Conservation (phyloP, 1,140 invertebrate genomes). For the Drosophila mayri region DNA sequence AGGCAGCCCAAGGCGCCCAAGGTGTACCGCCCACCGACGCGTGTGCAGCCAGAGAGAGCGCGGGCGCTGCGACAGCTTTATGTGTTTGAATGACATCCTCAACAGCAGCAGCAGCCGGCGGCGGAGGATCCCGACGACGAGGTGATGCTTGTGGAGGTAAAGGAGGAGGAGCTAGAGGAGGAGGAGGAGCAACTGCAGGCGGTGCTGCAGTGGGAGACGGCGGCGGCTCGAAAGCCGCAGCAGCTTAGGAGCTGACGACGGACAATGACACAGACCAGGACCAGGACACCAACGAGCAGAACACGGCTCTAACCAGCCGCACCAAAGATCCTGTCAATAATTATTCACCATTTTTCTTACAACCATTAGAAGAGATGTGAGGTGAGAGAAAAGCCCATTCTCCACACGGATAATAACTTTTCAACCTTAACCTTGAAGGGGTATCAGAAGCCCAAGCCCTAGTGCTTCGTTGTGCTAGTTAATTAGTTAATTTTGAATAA, state of each 20-base stretch:
- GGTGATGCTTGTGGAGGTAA: constrained; percentile 7
- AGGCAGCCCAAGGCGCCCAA: constrained; percentile 21
- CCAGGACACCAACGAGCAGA: constrained; percentile 16
- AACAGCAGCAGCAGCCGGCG: not conserved
- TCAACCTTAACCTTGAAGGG: not conserved
- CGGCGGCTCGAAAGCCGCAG: not conserved
- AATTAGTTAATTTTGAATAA: constrained; percentile 48
- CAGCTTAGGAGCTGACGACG: constrained; percentile 51
- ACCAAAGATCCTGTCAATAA: constrained; percentile 73
- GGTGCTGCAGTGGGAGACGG: constrained; percentile 36
- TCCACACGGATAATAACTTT: not conserved
- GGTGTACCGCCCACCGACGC: constrained; percentile 55
- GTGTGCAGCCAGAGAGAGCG: constrained; percentile 66
- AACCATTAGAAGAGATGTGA: constrained; percentile 12
- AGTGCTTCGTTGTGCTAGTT: constrained; percentile 59
- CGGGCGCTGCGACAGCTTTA: constrained; percentile 63
- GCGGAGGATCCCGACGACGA: not conserved
- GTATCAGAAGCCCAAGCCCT: not conserved
- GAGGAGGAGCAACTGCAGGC: constrained; percentile 37
- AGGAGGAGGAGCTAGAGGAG: constrained; percentile 7
- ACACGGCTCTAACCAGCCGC: constrained; percentile 19
- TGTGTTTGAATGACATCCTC: constrained; percentile 66
- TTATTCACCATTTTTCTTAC: constrained; percentile 56
- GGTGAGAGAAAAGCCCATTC: constrained; percentile 4
- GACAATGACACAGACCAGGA: constrained; percentile 13